Evolutionary conservation across 1,140 invertebrate genomes (phyloP).

Genomic region (Aphaenogaster floridana): DNA sequence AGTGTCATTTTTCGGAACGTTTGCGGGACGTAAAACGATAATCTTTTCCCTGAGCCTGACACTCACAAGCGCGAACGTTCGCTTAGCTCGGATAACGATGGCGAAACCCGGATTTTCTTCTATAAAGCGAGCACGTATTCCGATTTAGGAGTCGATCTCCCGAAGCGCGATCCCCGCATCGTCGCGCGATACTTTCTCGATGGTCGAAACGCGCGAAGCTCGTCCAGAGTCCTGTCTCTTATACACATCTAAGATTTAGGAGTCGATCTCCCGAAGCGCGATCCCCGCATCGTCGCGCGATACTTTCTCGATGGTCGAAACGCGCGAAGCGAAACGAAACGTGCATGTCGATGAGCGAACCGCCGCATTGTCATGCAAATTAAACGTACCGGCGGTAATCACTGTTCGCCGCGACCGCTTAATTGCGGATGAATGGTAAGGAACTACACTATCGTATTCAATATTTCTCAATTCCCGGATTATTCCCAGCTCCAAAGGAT

Average conservation of each 20-base stretch:
- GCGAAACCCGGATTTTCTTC: constrained; percentile 7
- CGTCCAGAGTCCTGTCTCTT: no score
- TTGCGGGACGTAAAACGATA: not conserved
- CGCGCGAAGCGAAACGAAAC: not conserved
- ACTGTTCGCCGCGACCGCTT: constrained; percentile 6
- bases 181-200: constrained; percentile 38
- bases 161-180: constrained; percentile 19
- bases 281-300: not conserved
- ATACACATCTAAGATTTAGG: no score
- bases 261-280: constrained; percentile 60
- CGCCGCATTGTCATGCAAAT: constrained; percentile 49
- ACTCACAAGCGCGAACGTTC: constrained; percentile 12
- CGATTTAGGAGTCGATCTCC: constrained; percentile 60
- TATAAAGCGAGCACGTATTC: constrained; percentile 18
- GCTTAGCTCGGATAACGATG: constrained; percentile 2
- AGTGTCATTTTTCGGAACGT: not conserved
- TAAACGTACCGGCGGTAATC: constrained; percentile 41
- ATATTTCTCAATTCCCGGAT: not conserved
- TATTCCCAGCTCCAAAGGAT: not conserved
- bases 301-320: constrained; percentile 32
- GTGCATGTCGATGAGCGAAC: constrained; percentile 31
- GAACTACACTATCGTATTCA: not conserved
- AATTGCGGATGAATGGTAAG: constrained; percentile 27
- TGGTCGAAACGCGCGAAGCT: not conserved
- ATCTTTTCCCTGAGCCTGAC: not conserved